Percentiles rank a stretch among this genome's conserved stretches.
phyloP scores from a whole-genome alignment of 1,140 invertebrate genomes.

The Drosophila paulistorum region DNA sequence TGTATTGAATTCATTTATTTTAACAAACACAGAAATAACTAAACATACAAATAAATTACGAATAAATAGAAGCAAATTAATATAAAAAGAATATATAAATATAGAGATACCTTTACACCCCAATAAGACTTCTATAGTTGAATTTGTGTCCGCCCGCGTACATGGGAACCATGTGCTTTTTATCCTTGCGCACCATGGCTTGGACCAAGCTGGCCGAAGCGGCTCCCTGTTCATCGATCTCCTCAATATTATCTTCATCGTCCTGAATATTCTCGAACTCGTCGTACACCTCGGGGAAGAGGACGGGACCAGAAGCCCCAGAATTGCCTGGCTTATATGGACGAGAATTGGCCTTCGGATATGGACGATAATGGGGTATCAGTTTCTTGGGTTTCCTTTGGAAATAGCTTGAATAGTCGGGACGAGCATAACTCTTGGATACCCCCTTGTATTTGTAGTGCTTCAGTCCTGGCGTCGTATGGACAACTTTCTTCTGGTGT shows the following conservation, averaged over 20 bases:
- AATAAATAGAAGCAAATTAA: slow-evolving; percentile 64
- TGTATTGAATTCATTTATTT: slow-evolving; percentile 39
- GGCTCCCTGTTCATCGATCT: slow-evolving; percentile 59
- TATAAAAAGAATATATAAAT: slow-evolving; percentile 44
- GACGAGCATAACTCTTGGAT: slow-evolving; percentile 52
- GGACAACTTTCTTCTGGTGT: slow-evolving; percentile 69
- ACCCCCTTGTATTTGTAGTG: slow-evolving; percentile 76
- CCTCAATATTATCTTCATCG: slow-evolving; percentile 48
- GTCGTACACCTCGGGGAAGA: slow-evolving; percentile 53
- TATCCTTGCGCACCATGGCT: slow-evolving; percentile 75
- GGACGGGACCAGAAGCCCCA: slow-evolving; percentile 59
- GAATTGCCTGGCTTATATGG: slow-evolving; percentile 29
- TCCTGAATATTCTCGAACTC: slow-evolving; percentile 52
- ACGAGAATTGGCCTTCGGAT: slow-evolving; percentile 23
- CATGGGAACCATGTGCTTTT: slow-evolving; percentile 76
- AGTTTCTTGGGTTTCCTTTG: slow-evolving; percentile 74
- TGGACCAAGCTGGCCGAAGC: slow-evolving; percentile 75
- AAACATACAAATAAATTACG: slow-evolving; percentile 62
- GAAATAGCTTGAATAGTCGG: slow-evolving; percentile 79
- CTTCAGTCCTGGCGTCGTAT: slow-evolving; percentile 81
- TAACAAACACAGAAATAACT: slow-evolving; percentile 44
- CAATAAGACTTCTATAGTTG: slow-evolving; percentile 48
- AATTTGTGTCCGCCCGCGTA: slow-evolving; percentile 69
- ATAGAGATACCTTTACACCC: slow-evolving; percentile 38
- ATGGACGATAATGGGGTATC: neutral